Percentiles rank a stretch among this genome's conserved stretches.
phyloP scores from a whole-genome alignment of 2,113 vertebrate genomes.

The Oncorhynchus clarkii region DNA sequence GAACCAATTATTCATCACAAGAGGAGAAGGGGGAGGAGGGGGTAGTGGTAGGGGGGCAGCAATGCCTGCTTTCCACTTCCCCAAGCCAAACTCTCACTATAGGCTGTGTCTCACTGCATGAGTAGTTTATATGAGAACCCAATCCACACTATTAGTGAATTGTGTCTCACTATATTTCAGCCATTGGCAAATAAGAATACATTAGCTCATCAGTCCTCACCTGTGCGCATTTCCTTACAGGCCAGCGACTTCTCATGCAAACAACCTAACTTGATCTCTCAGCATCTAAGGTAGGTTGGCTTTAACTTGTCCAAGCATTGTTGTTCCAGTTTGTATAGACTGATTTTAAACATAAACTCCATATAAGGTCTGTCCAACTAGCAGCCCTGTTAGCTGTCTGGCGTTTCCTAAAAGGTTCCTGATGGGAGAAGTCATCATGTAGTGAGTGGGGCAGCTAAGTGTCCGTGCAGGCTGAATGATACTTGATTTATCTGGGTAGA shows the following conservation, averaged over 20 bases:
- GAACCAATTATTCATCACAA: conserved; percentile 29
- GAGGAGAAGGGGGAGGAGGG: not conserved
- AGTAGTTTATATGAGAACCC: not conserved
- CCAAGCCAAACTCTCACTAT: not conserved
- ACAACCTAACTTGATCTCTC: not conserved
- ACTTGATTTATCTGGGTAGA: too few species aligned
- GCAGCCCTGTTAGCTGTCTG: not conserved
- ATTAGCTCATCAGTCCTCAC: not conserved
- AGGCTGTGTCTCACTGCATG: not conserved
- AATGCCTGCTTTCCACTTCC: not conserved
- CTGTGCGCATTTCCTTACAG: not conserved
- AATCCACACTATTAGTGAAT: not conserved
- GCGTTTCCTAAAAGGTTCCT: not conserved
- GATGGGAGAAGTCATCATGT: not conserved
- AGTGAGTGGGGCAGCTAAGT: not conserved
- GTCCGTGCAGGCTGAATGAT: not conserved
- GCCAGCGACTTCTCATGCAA: not conserved
- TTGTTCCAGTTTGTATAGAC: not conserved
- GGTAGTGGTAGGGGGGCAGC: not conserved
- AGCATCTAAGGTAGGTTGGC: conserved; percentile 11
- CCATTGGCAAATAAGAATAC: not conserved
- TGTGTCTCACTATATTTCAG: not conserved
- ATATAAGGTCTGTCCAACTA: not conserved
- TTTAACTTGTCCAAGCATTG: not conserved
- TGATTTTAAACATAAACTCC: not conserved